Evolutionary conservation across 2,888 invertebrate genomes (phyloP).

Genomic region (Petrophora chlorosata): DNA sequence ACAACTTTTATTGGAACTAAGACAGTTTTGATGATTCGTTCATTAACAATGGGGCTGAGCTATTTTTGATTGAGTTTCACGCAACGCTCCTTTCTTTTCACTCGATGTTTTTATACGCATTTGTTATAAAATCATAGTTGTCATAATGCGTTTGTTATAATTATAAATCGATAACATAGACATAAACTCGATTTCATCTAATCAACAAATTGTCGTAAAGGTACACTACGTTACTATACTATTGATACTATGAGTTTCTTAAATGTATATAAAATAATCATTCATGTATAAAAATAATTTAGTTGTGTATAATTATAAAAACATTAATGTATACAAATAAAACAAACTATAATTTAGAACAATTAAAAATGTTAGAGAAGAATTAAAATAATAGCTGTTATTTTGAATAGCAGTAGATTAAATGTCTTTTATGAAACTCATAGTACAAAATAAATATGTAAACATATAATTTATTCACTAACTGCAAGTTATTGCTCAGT

Average conservation of each 20-base stretch:
- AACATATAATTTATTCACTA: constrained; percentile 13
- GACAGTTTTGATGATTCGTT: no score
- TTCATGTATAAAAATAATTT: not conserved
- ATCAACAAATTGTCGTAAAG: constrained; percentile 15
- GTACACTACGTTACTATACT: not conserved
- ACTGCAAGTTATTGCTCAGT: constrained; percentile 24
- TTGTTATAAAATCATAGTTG: no score
- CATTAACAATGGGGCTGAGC: no score
- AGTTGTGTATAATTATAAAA: not conserved
- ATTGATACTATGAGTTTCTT: constrained; percentile 6
- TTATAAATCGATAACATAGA: constrained; percentile 9
- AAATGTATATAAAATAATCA: constrained; percentile 3
- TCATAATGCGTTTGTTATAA: constrained; percentile 1
- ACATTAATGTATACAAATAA: not conserved
- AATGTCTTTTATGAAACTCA: constrained; percentile 11
- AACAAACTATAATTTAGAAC: not conserved
- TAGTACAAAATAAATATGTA: constrained; percentile 7
- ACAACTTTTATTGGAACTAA: no score
- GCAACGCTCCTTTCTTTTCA: no score
- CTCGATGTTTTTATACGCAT: no score
- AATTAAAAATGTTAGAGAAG: not conserved
- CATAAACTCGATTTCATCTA: constrained; percentile 25
- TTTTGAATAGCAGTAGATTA: no score
- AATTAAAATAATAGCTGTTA: no score
- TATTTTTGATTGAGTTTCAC: no score